Evolutionary conservation across 2,113 vertebrate species (phyloP).

Genomic region (Vulpes vulpes): DNA sequence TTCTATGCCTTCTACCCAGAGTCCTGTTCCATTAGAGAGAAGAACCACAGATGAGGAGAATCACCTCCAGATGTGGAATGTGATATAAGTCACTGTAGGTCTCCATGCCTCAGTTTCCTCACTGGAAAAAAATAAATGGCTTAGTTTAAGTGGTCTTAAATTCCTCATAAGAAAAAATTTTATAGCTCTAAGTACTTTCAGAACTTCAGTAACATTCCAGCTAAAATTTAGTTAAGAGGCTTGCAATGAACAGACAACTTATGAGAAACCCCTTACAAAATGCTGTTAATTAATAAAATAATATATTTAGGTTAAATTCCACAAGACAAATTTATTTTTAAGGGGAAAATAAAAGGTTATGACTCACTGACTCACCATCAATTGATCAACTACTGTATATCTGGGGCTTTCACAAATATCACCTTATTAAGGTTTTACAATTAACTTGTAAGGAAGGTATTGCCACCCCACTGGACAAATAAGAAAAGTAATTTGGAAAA

Average conservation of each 20-base stretch:
- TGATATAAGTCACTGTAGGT: background rate
- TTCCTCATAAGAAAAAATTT: conserved; percentile 12
- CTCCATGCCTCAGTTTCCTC: background rate
- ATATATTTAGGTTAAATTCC: background rate
- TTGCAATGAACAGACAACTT: background rate
- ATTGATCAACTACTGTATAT: background rate
- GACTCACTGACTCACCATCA: conserved; percentile 4
- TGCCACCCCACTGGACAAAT: background rate
- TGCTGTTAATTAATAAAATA: conserved; percentile 8
- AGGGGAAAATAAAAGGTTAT: background rate
- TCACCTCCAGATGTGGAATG: background rate
- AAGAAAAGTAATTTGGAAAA: background rate
- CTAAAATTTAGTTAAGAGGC: conserved; percentile 45
- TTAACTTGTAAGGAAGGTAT: background rate
- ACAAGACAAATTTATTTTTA: conserved; percentile 13
- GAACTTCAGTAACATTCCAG: background rate
- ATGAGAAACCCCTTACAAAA: background rate
- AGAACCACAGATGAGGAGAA: background rate
- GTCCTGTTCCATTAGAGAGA: background rate
- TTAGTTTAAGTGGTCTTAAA: conserved; percentile 51
- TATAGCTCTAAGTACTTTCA: background rate
- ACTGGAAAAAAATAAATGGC: conserved; percentile 35
- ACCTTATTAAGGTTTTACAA: background rate
- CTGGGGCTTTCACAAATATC: background rate
- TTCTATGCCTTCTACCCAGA: background rate